These are phyloP conservation scores for Melozone crissalis DNA, from an alignment of 2,113 vertebrate species.

Conservation along the genomic window DNA sequence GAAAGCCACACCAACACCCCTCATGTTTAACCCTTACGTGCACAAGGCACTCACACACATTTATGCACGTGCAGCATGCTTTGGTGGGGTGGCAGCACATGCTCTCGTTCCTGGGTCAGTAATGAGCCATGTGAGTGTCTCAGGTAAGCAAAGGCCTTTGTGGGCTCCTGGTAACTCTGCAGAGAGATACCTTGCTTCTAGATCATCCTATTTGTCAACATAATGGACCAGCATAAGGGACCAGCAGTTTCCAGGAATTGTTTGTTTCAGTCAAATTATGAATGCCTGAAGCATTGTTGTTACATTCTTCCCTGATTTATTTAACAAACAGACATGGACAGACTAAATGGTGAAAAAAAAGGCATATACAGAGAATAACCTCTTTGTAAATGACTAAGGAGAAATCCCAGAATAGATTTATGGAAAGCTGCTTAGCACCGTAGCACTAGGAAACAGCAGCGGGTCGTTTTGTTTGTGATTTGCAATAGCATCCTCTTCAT, in stretches of 20 bases:
- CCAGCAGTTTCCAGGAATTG: neutral
- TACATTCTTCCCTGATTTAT: slow-evolving; percentile 27
- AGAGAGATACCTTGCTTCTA: neutral
- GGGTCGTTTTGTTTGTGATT: neutral
- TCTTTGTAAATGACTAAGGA: neutral
- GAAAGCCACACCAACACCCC: neutral
- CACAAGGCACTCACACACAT: neutral
- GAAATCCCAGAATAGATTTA: slow-evolving; percentile 34
- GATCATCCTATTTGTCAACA: neutral
- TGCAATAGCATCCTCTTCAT: neutral
- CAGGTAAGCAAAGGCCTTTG: neutral
- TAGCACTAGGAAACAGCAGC: neutral
- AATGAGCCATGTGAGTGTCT: neutral
- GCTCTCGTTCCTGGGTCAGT: rapidly evolving
- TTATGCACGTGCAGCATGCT: rapidly evolving
- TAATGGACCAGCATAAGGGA: neutral
- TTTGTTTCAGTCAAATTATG: slow-evolving; percentile 33
- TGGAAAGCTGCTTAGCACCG: neutral
- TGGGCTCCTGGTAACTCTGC: neutral
- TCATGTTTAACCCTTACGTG: neutral
- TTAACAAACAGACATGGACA: slow-evolving; percentile 16
- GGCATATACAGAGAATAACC: neutral
- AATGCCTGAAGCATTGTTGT: neutral
- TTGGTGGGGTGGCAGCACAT: rapidly evolving
- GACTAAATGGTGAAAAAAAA: slow-evolving; percentile 16